Conservation (phyloP, 2,888 invertebrate genomes). For the Ichneumon xanthorius region DNA sequence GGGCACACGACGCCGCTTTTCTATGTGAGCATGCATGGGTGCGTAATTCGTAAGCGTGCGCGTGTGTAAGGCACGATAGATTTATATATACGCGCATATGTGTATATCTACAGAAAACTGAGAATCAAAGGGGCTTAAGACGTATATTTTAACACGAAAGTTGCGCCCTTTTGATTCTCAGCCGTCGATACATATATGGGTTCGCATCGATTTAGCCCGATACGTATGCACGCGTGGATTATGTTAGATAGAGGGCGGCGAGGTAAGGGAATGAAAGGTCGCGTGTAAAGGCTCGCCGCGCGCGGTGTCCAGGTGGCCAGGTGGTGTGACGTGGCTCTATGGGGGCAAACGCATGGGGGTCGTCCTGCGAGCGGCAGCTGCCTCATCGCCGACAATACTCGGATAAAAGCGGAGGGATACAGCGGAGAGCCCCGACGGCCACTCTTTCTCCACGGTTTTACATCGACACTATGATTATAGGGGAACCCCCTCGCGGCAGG, state of each 20-base stretch:
- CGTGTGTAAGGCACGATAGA: conserved; percentile 36
- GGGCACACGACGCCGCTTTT: conserved; percentile 23
- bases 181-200: neutral
- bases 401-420: conserved; percentile 74
- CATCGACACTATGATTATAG: conserved; percentile 70
- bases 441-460: conserved; percentile 67
- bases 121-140: too few relatives aligned
- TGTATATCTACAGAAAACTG: too few relatives aligned
- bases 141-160: too few relatives aligned
- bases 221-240: conserved; percentile 54
- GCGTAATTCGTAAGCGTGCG: conserved; percentile 43
- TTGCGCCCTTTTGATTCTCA: too few relatives aligned
- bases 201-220: neutral
- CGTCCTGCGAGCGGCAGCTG: conserved; percentile 78
- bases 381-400: conserved; percentile 80
- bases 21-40: conserved; percentile 35
- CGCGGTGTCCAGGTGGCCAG: conserved; percentile 76
- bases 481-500: conserved; percentile 36
- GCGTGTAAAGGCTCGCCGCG: conserved; percentile 51
- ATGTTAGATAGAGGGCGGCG: conserved; percentile 36
- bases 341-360: conserved; percentile 83
- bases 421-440: neutral
- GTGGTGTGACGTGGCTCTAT: conserved; percentile 84
- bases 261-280: conserved; percentile 55
- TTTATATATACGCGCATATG: neutral